A percentile compares a stretch with the other conserved stretches of the same genome.
These are phyloP conservation scores for Chaetodon auriga DNA, from an alignment of 2,113 vertebrate genomes.

Conservation along the genomic window DNA sequence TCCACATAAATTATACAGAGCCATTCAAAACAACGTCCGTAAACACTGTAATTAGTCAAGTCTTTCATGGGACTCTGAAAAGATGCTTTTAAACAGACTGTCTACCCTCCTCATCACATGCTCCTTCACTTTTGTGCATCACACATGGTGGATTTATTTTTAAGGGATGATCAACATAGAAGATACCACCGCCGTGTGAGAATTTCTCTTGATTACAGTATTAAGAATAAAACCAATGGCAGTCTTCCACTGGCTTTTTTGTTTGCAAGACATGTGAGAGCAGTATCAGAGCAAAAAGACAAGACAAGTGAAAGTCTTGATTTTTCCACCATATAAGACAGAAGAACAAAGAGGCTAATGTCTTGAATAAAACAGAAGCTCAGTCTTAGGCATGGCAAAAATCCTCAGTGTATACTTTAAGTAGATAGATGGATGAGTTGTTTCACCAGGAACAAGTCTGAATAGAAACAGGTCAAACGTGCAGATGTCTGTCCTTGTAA, in stretches of 20 bases:
- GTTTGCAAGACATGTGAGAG: neutral
- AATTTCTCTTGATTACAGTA: neutral
- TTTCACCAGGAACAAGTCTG: constrained; percentile 8
- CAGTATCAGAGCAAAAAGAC: neutral
- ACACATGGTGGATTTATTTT: constrained; percentile 9
- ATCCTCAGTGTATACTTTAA: neutral
- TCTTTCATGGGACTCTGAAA: neutral
- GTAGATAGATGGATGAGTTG: neutral
- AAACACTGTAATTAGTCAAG: neutral
- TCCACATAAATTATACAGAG: neutral
- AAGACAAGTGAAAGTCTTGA: neutral
- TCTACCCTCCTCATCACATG: no score
- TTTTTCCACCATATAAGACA: neutral
- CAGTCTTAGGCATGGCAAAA: neutral
- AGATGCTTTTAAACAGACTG: neutral
- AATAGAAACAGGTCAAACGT: neutral
- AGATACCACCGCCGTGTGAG: neutral
- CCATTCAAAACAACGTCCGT: neutral
- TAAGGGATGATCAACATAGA: neutral
- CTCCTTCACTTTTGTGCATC: neutral
- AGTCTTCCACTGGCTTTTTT: neutral
- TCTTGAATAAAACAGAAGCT: constrained; percentile 19
- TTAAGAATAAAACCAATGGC: neutral
- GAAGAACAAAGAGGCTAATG: neutral
- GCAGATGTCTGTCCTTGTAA: neutral